Percentiles rank a stretch among this genome's conserved stretches.
Evolutionary conservation across 1,140 invertebrate genomes (phyloP).

Genomic region (Ips nitidus): DNA sequence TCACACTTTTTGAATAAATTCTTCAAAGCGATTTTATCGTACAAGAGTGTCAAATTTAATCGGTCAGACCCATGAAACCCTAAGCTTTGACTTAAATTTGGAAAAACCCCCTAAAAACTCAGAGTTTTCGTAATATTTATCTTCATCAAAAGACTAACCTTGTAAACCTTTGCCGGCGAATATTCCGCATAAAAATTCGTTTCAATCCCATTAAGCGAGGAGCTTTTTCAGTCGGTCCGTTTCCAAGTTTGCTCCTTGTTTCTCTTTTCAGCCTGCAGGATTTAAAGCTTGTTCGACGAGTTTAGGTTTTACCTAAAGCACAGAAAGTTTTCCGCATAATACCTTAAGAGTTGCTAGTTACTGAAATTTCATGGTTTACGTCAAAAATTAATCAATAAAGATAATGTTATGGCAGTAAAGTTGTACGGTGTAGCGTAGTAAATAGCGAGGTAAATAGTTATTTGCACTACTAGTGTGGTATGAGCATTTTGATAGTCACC

Average conservation of each 20-base stretch:
- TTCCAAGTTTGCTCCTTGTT: background rate
- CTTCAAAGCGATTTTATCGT: too few relatives aligned
- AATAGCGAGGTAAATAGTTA: too few relatives aligned
- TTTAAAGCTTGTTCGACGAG: background rate
- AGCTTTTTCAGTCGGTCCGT: background rate
- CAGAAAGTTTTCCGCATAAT: too few relatives aligned
- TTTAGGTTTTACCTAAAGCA: background rate
- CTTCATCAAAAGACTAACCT: conserved; percentile 6
- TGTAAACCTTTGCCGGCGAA: conserved; percentile 3
- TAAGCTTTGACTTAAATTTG: background rate
- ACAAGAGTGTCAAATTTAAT: too few relatives aligned
- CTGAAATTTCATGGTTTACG: too few relatives aligned
- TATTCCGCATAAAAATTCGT: background rate
- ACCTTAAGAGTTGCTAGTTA: too few relatives aligned
- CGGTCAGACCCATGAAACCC: background rate
- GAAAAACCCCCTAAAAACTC: background rate
- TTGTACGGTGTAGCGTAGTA: too few relatives aligned
- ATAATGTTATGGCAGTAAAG: too few relatives aligned
- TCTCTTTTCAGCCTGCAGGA: background rate
- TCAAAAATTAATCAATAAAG: too few relatives aligned
- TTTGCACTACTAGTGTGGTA: too few relatives aligned
- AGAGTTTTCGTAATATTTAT: conserved; percentile 4
- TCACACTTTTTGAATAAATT: too few relatives aligned
- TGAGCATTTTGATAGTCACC: too few relatives aligned
- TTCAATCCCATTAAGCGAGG: conserved; percentile 4